phyloP scores from a whole-genome alignment of 2,888 invertebrate genomes.

The Antitype chi region DNA sequence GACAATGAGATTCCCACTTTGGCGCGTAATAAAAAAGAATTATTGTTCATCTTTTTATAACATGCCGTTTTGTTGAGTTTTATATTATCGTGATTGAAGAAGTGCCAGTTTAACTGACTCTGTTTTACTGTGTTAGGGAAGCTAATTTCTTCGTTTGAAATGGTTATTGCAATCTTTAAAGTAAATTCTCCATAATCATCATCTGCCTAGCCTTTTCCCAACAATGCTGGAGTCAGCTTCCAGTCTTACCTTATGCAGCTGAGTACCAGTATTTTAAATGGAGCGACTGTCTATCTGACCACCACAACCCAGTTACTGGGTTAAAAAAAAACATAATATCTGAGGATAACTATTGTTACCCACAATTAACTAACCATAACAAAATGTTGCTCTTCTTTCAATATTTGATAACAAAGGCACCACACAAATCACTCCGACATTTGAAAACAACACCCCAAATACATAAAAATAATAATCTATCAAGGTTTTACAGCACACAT shows the following conservation, averaged over 20 bases:
- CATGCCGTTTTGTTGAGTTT: conserved; percentile 87
- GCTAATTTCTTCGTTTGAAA: not conserved
- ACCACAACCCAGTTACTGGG: no score
- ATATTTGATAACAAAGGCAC: not conserved
- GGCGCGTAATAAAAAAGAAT: conserved; percentile 90
- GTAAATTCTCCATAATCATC: not conserved
- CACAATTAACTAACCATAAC: not conserved
- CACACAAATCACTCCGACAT: conserved; percentile 1
- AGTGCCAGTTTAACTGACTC: conserved; percentile 75
- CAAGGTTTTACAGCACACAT: conserved; percentile 70
- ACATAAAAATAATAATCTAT: conserved; percentile 67
- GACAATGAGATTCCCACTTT: conserved; percentile 91
- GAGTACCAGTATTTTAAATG: no score
- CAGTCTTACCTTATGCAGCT: no score
- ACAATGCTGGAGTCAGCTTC: no score
- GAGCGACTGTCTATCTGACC: no score
- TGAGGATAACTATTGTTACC: no score
- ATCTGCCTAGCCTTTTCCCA: no score
- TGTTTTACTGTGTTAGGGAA: conserved; percentile 14
- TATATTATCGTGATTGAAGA: conserved; percentile 85
- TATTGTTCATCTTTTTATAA: conserved; percentile 90
- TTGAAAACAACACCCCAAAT: conserved; percentile 26
- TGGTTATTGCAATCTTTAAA: not conserved
- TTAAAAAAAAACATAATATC: no score
- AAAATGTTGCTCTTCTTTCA: not conserved